phyloP scores from a whole-genome alignment of 2,797 vertebrate species.

The Podarcis siculus region DNA sequence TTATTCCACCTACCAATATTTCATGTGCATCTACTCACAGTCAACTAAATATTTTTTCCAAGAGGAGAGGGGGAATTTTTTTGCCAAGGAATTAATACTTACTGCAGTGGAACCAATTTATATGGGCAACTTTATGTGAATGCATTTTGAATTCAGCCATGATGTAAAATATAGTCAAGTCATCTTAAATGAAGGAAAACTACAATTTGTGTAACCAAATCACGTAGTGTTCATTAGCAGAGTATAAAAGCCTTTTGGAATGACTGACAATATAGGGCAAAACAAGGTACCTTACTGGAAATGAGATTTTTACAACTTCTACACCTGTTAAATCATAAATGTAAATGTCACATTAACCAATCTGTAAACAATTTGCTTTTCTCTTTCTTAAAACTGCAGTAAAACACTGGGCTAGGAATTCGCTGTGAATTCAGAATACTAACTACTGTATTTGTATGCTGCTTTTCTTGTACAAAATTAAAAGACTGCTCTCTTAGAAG shows the following conservation, averaged over 20 bases:
- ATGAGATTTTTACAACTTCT: neutral
- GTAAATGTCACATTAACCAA: conserved; percentile 4
- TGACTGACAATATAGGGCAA: neutral
- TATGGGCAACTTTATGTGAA: conserved; percentile 44
- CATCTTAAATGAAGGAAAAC: conserved; percentile 21
- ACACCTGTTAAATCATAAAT: conserved; percentile 24
- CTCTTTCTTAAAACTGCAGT: conserved; percentile 22
- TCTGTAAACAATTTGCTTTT: conserved; percentile 16
- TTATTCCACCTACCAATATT: conserved; percentile 94
- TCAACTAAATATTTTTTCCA: conserved; percentile 71
- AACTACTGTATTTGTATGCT: conserved; percentile 45
- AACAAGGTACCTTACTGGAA: neutral
- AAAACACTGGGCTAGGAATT: conserved; percentile 20
- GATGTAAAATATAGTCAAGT: conserved; percentile 32
- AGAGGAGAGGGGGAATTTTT: conserved; percentile 60
- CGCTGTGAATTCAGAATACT: neutral
- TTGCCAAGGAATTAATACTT: conserved; percentile 65
- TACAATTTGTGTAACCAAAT: conserved; percentile 30
- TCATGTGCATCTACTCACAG: conserved; percentile 87
- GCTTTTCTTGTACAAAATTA: neutral
- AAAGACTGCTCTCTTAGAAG: no score
- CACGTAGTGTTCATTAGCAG: neutral
- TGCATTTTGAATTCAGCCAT: conserved; percentile 21
- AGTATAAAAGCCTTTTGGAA: conserved; percentile 38
- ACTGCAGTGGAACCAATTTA: conserved; percentile 43